Base-by-base conservation (phyloP, 2,888 invertebrate genomes). In the Oscheius sp. region DNA sequence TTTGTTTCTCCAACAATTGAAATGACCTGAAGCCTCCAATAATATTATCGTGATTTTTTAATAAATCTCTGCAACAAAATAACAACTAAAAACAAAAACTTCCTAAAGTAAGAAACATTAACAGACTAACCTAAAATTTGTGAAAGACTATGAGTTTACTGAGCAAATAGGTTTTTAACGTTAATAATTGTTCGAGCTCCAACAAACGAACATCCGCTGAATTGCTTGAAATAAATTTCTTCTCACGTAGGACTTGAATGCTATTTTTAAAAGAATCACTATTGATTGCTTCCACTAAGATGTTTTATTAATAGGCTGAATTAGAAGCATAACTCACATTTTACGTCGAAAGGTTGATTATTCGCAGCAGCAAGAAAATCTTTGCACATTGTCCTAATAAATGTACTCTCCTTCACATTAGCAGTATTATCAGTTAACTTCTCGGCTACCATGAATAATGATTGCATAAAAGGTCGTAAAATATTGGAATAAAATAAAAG, bases 201-300 rank as follows among this genome's bases (percentile, higher is more conserved):
- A 55, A 20, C 6, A 55, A n/a, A 17, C 33, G 55, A 12, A 55
- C 23, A 34, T 55, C 33, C 33, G 17, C 12, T 17, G 33, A 17
- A 55, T 55, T 34, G 6, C 15, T 34, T 6, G 55, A 34, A 37
- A 64, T 52, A 15, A 64, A 31, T n/a, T 48, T 64, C 45, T 81
- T 78, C 42, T 80, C 75, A 10, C 78, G 71, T 31, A 84, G 69
- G 3, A 76, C 31, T 6, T 78, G 73, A 15, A 84, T 20, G 6
- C 72, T 63, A 55, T 84, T 84, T 73, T 82, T 82, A 63, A 84
- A 76, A 1, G 84, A 84, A 50, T 84, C 84, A 3, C 82, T 82
- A 37, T 84, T 84, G 55, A 80, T 74, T 0, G 84, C 75, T 69
- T 84, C 84, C 12, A 78, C 78, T 76, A 73, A 65, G 79, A 76